Base-by-base conservation (phyloP, 2,113 vertebrate species). In the Tiliqua scincoides region DNA sequence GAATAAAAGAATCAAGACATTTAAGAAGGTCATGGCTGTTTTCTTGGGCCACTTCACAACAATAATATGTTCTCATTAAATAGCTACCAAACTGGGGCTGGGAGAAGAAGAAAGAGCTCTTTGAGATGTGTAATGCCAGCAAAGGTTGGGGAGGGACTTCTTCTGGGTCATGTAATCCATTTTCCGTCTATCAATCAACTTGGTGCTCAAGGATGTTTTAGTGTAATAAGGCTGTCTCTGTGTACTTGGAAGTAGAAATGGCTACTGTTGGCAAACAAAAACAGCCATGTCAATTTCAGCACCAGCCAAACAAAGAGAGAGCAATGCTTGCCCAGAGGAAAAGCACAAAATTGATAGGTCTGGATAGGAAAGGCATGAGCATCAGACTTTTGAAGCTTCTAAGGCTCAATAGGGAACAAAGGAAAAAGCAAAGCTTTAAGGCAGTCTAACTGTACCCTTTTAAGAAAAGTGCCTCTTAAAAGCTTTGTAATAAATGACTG, bases 211-310 rank as follows among this genome's bases (percentile, higher is more conserved):
- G 74, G 74, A 79, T 21, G 17, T 54, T 94, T 89, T 91, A 57
- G 2, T 30, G 77, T 82, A 90, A 79, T 21, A 79, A 88, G 10
- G 6, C 27, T 48, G 79, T 89, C 73, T 93, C 79, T 87, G 78
- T 87, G 63, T 20, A 88, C 2, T 14, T 89, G 80, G 35, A 94
- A 93, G 70, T 37, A 93, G 72, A 93, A 94, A 92, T 84, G 68
- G 91, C 17, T 18, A 85, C 59, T 91, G 74, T 84, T 81, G 54
- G 91, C 65, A 93, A 92, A 93, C 89, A 76, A 91, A 80, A 89
- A 84, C 18, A 83, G 61, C 17, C 84, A 21, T n/a, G 48, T 89
- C 83, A 85, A 79, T 88, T 91, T 87, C 78, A 78, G 23, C 48
- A 83, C 30, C 71, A 71, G 78, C 90, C 75, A 89, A 88, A 84